These are phyloP conservation scores for Xiphophorus birchmanni DNA, from an alignment of 2,797 vertebrate genomes.

Conservation along the genomic window DNA sequence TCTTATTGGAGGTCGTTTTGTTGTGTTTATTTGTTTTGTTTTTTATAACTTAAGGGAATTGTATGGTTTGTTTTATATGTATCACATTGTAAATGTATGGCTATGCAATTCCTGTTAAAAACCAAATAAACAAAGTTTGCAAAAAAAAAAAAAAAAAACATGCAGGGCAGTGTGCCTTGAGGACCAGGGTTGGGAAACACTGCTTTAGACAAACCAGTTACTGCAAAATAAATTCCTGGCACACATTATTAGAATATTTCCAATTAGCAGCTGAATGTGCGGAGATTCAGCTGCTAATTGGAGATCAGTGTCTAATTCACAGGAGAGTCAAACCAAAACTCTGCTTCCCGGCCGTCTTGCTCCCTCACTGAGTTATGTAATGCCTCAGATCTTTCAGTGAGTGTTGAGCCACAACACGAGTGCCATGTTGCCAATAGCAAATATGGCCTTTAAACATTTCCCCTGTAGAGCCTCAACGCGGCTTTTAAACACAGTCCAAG, in stretches of 20 bases:
- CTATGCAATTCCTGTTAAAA: too few species aligned
- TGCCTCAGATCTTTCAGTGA: slow-evolving; percentile 4
- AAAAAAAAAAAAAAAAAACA: too few species aligned
- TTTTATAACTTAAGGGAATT: too few species aligned
- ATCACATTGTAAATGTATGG: too few species aligned
- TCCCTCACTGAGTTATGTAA: not conserved
- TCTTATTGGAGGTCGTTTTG: too few species aligned
- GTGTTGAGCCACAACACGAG: slow-evolving; percentile 36
- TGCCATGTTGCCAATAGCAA: not conserved
- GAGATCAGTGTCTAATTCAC: not conserved
- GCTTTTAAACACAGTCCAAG: not conserved
- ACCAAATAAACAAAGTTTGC: too few species aligned
- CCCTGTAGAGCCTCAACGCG: not conserved
- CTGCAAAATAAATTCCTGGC: not conserved
- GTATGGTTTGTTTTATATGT: too few species aligned
- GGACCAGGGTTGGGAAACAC: too few species aligned
- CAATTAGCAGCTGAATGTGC: not conserved
- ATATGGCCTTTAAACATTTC: not conserved
- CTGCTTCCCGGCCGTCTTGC: not conserved
- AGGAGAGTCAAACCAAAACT: not conserved
- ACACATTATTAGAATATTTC: not conserved
- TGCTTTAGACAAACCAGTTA: not conserved
- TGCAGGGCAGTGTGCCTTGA: too few species aligned
- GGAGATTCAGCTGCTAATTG: too few species aligned
- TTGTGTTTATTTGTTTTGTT: too few species aligned